Evolutionary conservation across 2,113 vertebrate genomes (phyloP), one percentile per base, ranked within the genome.

Genomic region (Engystomops pustulosus): DNA sequence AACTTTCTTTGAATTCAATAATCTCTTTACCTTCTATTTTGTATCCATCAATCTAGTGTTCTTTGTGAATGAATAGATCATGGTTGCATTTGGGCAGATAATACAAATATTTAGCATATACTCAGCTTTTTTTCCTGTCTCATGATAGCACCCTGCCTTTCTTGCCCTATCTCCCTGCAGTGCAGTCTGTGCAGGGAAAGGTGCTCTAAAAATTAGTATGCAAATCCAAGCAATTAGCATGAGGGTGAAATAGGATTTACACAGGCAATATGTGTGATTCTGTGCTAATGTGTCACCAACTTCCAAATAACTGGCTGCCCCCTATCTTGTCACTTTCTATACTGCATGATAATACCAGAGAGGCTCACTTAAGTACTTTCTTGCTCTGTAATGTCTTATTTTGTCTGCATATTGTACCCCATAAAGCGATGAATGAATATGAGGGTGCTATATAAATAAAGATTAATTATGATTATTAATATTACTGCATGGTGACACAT

Each of bases 211-310:
- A 84, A 80, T 77, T 86, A 87, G 79, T 74, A 44, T 67, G 78
- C 83, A 83, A 87, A 86, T 83, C 85, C 84, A 79, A 85, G 85
- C 85, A 89, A 91, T 90, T 90, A 89, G 87, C 89, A 80, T 67
- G 85, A 85, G 87, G 87, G 87, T 86, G 87, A 89, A 91, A 90
- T 89, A 81, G 86, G 87, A 89, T 88, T 87, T 86, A 86, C 88
- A 88, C 87, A 85, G 86, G 86, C 87, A 88, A 88, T 81, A 89
- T 86, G 86, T 82, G 79, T 80, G 85, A 87, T 86, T 86, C 71
- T 87, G 86, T 44, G 55, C 49, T 47, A 85, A 78, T 78, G 65
- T 79, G 65, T 79, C 83, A 55, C 47, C 72, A 55, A 81, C 69
- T 85, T 78, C 58, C 82, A 71, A 86, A 80, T 77, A 36, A 36